Conservation (phyloP, 2,113 vertebrate species). For the Leptodactylus fuscus region DNA sequence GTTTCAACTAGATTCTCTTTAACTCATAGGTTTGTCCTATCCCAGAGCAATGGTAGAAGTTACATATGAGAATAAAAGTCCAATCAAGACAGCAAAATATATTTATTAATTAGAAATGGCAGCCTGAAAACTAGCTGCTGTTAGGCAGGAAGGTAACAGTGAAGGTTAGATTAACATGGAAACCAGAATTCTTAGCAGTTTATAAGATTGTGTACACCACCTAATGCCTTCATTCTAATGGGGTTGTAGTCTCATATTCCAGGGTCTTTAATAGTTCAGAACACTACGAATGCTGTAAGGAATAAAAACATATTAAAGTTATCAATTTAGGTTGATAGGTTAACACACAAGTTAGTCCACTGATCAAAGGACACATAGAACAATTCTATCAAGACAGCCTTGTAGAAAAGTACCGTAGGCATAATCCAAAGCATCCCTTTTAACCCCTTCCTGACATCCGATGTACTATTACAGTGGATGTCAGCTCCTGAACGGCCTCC, state of each 20-base stretch:
- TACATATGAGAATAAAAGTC: not conserved
- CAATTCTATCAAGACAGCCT: too few relatives aligned
- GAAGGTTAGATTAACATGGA: not conserved
- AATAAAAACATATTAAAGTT: constrained; percentile 58
- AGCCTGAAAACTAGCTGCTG: not conserved
- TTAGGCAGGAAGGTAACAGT: not conserved
- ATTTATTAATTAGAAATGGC: constrained; percentile 32
- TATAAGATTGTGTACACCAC: not conserved
- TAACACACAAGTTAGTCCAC: too few relatives aligned
- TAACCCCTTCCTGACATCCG: too few relatives aligned
- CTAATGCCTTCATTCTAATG: not conserved
- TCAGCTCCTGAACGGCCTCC: too few relatives aligned
- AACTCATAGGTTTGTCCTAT: too few relatives aligned
- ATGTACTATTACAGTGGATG: too few relatives aligned
- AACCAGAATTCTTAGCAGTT: not conserved
- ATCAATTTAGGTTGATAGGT: too few relatives aligned
- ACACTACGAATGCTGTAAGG: constrained; percentile 85
- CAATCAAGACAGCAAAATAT: not conserved
- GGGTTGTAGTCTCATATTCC: not conserved
- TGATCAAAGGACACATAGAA: too few relatives aligned
- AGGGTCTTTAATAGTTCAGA: constrained; percentile 72
- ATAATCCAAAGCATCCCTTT: too few relatives aligned
- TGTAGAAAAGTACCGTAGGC: too few relatives aligned
- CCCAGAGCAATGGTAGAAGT: too few relatives aligned
- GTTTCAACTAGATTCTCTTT: too few relatives aligned